A percentile compares a stretch with the other conserved stretches of the same genome.
phyloP scores from a whole-genome alignment of 2,113 vertebrate genomes.

The Amphiprion percula region DNA sequence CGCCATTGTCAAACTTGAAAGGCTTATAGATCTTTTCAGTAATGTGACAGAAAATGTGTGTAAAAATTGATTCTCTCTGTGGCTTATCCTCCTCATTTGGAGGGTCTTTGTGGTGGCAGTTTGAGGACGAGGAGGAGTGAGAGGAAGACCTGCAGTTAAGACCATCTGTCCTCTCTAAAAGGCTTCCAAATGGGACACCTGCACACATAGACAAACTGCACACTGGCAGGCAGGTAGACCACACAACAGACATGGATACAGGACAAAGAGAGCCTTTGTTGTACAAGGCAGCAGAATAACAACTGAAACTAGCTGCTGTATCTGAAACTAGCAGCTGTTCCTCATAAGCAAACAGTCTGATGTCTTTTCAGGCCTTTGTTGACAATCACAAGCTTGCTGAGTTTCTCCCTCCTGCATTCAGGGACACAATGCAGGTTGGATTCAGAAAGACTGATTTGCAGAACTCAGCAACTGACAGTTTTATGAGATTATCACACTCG shows the following conservation, averaged over 20 bases:
- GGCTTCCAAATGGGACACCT: constrained; percentile 23
- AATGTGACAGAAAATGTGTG: neutral
- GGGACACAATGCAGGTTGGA: neutral
- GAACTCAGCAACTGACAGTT: neutral
- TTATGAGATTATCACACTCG: neutral
- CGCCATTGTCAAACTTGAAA: too few relatives aligned
- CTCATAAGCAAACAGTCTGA: neutral
- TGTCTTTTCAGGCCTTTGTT: neutral
- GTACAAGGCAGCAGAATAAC: neutral
- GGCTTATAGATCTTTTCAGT: neutral
- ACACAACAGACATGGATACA: neutral
- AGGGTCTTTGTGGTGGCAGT: constrained; percentile 31
- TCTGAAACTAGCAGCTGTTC: constrained; percentile 7
- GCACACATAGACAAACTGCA: too few relatives aligned
- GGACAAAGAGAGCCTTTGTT: constrained; percentile 1
- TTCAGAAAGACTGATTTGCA: neutral
- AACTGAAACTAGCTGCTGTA: neutral
- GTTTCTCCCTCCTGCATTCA: neutral
- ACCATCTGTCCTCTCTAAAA: constrained; percentile 72
- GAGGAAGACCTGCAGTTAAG: constrained; percentile 58
- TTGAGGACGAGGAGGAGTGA: constrained; percentile 34
- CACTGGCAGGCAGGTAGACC: too few relatives aligned
- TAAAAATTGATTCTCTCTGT: neutral
- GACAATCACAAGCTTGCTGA: constrained; percentile 4
- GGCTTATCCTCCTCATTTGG: neutral